Evolutionary conservation across 2,888 invertebrate genomes (phyloP).

Genomic region (Caenorhabditis zanzibari): DNA sequence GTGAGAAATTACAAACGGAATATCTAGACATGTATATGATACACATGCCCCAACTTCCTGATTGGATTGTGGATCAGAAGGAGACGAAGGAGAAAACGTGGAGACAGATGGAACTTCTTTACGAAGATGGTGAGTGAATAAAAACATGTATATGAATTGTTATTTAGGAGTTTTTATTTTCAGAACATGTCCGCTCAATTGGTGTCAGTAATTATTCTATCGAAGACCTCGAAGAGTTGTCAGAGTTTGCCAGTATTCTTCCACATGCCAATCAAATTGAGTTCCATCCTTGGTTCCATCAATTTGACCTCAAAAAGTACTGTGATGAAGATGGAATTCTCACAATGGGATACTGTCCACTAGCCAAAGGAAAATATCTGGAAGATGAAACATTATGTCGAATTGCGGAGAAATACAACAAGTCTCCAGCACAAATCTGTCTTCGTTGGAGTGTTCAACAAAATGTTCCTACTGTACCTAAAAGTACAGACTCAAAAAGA

Average conservation of each 20-base stretch:
- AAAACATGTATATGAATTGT: background rate
- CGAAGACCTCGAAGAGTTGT: slow-evolving; percentile 81
- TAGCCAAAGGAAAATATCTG: slow-evolving; percentile 84
- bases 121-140: slow-evolving; percentile 81
- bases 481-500: slow-evolving; percentile 83
- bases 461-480: slow-evolving; percentile 84
- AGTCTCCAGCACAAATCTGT: slow-evolving; percentile 83
- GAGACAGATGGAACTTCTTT: slow-evolving; percentile 83
- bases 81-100: slow-evolving; percentile 83
- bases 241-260: slow-evolving; percentile 80
- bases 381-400: slow-evolving; percentile 78
- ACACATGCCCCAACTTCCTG: slow-evolving; percentile 84
- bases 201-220: slow-evolving; percentile 84
- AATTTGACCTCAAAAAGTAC: slow-evolving; percentile 79
- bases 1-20: slow-evolving; percentile 81
- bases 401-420: slow-evolving; percentile 80
- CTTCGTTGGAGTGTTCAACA: slow-evolving; percentile 84
- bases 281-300: slow-evolving; percentile 84
- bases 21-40: slow-evolving; percentile 84
- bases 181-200: slow-evolving; percentile 82
- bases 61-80: slow-evolving; percentile 74
- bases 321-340: slow-evolving; percentile 83
- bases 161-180: background rate
- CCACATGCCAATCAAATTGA: slow-evolving; percentile 84
- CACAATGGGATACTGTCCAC: slow-evolving; percentile 84